Conservation (phyloP, 2,797 vertebrate genomes). For the Coranthus polyacanthus region DNA sequence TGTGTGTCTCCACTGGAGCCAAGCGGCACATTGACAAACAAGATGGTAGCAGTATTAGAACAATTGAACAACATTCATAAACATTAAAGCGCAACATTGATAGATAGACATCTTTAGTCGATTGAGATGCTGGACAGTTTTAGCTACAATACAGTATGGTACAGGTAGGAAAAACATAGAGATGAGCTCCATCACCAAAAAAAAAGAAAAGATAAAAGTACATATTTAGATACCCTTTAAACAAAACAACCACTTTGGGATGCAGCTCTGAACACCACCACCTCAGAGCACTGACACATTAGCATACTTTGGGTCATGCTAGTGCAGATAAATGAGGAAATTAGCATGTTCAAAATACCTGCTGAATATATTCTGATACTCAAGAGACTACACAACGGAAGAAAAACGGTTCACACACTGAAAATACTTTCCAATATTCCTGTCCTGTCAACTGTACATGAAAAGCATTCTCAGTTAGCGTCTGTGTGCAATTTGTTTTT, state of each 20-base stretch:
- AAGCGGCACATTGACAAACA: slow-evolving; percentile 86
- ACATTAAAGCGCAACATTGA: slow-evolving; percentile 77
- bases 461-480: slow-evolving; percentile 31
- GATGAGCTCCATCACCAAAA: slow-evolving; percentile 76
- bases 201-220: slow-evolving; percentile 54
- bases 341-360: slow-evolving; percentile 25
- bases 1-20: slow-evolving; percentile 82
- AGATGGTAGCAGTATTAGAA: slow-evolving; percentile 82
- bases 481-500: slow-evolving; percentile 51
- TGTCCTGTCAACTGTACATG: background rate
- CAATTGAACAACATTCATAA: slow-evolving; percentile 80
- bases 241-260: slow-evolving; percentile 66
- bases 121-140: slow-evolving; percentile 71
- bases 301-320: slow-evolving; percentile 73
- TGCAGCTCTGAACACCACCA: slow-evolving; percentile 68
- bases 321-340: slow-evolving; percentile 21
- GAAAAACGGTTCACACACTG: slow-evolving; percentile 64
- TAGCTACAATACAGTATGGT: slow-evolving; percentile 64
- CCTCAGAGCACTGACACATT: slow-evolving; percentile 53
- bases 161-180: slow-evolving; percentile 80
- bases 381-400: slow-evolving; percentile 39
- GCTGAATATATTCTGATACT: slow-evolving; percentile 14
- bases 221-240: slow-evolving; percentile 43
- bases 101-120: slow-evolving; percentile 51
- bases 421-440: slow-evolving; percentile 24